A percentile compares a stretch with the other conserved stretches of the same genome.
These are phyloP conservation scores for Typhlichthys eigenmanni DNA, from an alignment of 2,797 vertebrate genomes.

Conservation along the genomic window DNA sequence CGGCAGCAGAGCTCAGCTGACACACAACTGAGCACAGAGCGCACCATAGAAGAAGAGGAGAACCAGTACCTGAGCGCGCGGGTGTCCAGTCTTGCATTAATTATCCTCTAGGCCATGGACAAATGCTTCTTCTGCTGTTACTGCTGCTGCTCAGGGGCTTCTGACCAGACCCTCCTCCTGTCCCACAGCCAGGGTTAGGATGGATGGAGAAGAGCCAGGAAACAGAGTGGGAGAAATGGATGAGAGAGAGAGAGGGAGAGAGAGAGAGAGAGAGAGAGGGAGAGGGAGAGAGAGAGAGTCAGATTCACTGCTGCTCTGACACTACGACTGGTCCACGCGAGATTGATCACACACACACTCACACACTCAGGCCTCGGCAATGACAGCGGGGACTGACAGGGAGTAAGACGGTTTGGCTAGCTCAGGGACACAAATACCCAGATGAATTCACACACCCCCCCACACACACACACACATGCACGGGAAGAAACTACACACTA, in stretches of 20 bases:
- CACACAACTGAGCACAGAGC: conserved; percentile 63
- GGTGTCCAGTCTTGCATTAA: conserved; percentile 62
- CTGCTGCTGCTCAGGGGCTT: conserved; percentile 46
- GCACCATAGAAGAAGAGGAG: neutral
- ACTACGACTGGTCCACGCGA: conserved; percentile 81
- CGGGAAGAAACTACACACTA: conserved; percentile 7
- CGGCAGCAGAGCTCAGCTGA: conserved; percentile 64
- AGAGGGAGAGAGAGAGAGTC: conserved; percentile 65
- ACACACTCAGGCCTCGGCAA: conserved; percentile 64
- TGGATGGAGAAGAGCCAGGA: neutral
- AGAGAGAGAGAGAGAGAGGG: conserved; percentile 39
- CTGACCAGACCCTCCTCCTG: conserved; percentile 69
- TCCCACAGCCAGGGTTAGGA: conserved; percentile 51
- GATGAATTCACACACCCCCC: conserved; percentile 31
- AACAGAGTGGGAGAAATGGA: conserved; percentile 13
- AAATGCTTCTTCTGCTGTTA: conserved; percentile 11
- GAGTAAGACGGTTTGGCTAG: conserved; percentile 70
- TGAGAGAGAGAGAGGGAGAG: conserved; percentile 37
- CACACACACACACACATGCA: conserved; percentile 18
- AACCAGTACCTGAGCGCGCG: conserved; percentile 46
- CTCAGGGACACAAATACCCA: conserved; percentile 55
- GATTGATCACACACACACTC: conserved; percentile 77
- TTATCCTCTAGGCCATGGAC: conserved; percentile 74
- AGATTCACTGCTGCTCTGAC: conserved; percentile 76
- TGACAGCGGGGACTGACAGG: conserved; percentile 68